A percentile compares a stretch with the other conserved stretches of the same genome.
Conservation (phyloP, 2,888 invertebrate species). For the Glyphotaelius pellucidus region DNA sequence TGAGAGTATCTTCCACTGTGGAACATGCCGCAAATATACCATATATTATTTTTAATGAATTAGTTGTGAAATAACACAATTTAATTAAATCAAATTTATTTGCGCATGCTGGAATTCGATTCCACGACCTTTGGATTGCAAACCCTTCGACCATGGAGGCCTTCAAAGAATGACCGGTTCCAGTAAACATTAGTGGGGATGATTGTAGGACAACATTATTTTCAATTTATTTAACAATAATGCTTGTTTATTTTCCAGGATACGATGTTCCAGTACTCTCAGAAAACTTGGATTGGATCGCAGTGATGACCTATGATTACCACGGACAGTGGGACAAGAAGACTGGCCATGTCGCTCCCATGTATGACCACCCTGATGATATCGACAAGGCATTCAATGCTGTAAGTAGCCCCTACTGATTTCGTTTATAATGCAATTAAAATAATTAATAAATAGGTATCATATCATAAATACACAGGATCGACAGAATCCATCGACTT, state of each 20-base stretch:
- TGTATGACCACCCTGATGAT: constrained; percentile 87
- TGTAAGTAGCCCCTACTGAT: constrained; percentile 72
- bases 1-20: too few relatives aligned
- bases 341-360: constrained; percentile 93
- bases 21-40: too few relatives aligned
- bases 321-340: constrained; percentile 95
- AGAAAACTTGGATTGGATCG: constrained; percentile 90
- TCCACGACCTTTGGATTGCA: too few relatives aligned
- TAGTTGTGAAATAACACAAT: too few relatives aligned
- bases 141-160: too few relatives aligned
- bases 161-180: too few relatives aligned
- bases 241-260: constrained; percentile 68
- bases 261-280: constrained; percentile 89
- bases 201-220: neutral
- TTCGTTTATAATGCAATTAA: neutral
- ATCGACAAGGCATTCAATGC: constrained; percentile 88
- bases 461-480: too few relatives aligned
- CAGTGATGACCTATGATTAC: constrained; percentile 94
- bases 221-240: neutral
- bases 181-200: neutral
- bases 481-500: too few relatives aligned
- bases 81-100: too few relatives aligned
- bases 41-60: too few relatives aligned
- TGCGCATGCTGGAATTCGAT: too few relatives aligned
- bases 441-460: neutral